phyloP scores from a whole-genome alignment of 2,888 invertebrate species.

The Apomyelois bistriatella region DNA sequence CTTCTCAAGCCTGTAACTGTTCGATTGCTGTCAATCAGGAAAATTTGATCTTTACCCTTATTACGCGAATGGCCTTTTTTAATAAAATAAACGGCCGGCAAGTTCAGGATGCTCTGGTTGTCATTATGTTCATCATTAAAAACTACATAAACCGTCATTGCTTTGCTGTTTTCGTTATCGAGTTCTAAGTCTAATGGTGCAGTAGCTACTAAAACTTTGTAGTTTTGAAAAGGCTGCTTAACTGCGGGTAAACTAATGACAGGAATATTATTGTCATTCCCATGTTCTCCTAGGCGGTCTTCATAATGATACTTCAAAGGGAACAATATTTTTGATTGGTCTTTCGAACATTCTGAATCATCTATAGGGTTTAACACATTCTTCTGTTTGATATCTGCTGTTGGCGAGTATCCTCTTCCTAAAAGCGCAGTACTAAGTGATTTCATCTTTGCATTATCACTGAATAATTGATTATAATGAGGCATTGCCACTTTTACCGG shows the following conservation, averaged over 20 bases:
- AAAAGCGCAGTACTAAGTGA: neutral
- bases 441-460: neutral
- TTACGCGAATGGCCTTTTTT: conserved; percentile 28
- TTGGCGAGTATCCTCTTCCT: neutral
- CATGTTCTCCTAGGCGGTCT: neutral
- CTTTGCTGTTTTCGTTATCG: conserved; percentile 33
- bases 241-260: conserved; percentile 52
- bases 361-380: neutral
- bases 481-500: neutral
- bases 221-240: conserved; percentile 43
- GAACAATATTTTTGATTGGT: neutral
- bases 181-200: conserved; percentile 54
- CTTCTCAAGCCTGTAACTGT: conserved; percentile 63
- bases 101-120: conserved; percentile 19
- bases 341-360: neutral
- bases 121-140: conserved; percentile 40
- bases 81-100: conserved; percentile 61
- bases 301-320: neutral
- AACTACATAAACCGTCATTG: conserved; percentile 52
- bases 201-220: conserved; percentile 59
- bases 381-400: too few relatives aligned
- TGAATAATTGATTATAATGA: neutral
- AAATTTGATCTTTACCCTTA: conserved; percentile 43
- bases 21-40: conserved; percentile 58
- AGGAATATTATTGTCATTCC: conserved; percentile 19